Conservation (phyloP, 2,113 vertebrate species). For the Albula glossodonta region DNA sequence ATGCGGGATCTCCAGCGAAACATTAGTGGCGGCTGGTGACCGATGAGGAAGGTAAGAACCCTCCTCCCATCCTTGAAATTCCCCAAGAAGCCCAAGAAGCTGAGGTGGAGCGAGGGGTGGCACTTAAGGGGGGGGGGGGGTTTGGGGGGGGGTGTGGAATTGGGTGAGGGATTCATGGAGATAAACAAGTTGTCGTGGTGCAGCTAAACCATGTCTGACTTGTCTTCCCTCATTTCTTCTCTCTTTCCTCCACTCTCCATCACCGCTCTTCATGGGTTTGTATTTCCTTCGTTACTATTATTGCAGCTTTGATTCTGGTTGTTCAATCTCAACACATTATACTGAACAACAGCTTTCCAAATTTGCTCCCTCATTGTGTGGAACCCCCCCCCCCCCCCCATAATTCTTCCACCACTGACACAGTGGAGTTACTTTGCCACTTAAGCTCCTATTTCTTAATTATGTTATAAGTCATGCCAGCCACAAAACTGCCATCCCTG, state of each 20-base stretch:
- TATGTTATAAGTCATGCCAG: conserved; percentile 74
- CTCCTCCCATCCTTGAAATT: not conserved
- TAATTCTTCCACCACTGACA: conserved; percentile 60
- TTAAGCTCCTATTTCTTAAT: conserved; percentile 66
- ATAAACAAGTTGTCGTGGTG: no score
- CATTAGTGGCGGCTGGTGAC: conserved; percentile 65
- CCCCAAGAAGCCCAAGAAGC: no score
- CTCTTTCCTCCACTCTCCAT: not conserved
- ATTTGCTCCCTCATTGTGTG: conserved; percentile 42
- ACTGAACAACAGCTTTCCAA: conserved; percentile 35
- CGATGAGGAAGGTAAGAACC: conserved; percentile 62
- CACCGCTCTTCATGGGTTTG: conserved; percentile 13
- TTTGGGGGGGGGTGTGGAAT: no score
- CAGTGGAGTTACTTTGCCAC: conserved; percentile 66
- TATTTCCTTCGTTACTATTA: conserved; percentile 29
- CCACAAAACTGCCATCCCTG: conserved; percentile 70
- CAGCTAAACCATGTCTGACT: no score
- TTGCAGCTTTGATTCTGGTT: conserved; percentile 1
- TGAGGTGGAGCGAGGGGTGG: conserved; percentile 20
- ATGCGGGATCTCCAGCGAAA: conserved; percentile 64
- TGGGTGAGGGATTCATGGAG: no score
- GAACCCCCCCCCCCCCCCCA: conserved; percentile 33
- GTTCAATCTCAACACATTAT: conserved; percentile 42
- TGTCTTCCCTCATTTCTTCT: conserved; percentile 10
- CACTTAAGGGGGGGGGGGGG: no score